Conservation (phyloP, 2,113 vertebrate species). For the Tychaedon coryphoeus region DNA sequence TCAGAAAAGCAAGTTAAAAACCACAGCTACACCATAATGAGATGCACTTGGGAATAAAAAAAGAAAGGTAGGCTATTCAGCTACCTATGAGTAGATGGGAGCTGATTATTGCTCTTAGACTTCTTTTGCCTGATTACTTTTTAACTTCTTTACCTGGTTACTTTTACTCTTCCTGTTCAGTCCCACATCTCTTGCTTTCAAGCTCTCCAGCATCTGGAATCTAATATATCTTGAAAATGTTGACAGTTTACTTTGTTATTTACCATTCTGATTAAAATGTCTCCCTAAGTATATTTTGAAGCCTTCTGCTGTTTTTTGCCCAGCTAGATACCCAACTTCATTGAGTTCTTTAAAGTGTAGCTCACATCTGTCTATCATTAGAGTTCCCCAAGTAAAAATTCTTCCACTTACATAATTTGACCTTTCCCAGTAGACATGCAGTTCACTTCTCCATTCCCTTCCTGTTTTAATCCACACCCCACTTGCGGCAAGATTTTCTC, state of each 20-base stretch:
- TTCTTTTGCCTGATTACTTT: not conserved
- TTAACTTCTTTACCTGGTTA: not conserved
- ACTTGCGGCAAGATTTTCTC: not conserved
- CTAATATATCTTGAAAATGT: not conserved
- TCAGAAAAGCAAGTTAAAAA: not conserved
- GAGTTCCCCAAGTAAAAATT: not conserved
- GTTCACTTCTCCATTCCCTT: not conserved
- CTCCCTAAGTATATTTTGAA: not conserved
- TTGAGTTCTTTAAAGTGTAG: not conserved
- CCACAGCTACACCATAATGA: not conserved
- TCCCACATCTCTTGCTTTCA: not conserved
- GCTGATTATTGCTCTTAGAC: not conserved
- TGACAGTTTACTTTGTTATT: not conserved
- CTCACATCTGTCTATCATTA: not conserved
- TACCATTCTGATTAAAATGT: not conserved
- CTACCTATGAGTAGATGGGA: not conserved
- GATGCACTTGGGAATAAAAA: not conserved
- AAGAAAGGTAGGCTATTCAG: not conserved
- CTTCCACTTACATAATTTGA: not conserved
- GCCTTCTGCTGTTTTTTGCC: not conserved
- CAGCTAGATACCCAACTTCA: not conserved
- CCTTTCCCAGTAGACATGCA: not conserved
- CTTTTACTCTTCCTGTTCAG: accelerated
- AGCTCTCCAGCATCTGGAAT: not conserved
- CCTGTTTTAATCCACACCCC: not conserved